These are phyloP conservation scores for Adoxophyes honmai DNA, from an alignment of 1,140 invertebrate genomes.

Conservation along the genomic window DNA sequence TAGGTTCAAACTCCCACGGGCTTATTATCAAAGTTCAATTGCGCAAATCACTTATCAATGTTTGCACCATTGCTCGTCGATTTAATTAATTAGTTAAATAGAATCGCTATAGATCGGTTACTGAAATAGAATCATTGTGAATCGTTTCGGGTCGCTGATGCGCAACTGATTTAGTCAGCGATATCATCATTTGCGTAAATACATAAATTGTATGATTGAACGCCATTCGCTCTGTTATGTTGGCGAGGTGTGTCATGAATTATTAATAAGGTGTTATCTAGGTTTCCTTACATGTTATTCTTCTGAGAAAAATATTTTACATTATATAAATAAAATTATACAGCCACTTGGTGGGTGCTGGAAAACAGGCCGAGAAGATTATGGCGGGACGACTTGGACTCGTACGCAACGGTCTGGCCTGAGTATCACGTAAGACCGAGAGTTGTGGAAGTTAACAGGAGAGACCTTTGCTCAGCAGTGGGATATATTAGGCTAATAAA, in stretches of 20 bases:
- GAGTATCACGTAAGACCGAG: too few relatives aligned
- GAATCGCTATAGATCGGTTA: background rate
- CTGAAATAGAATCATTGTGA: conserved; percentile 10
- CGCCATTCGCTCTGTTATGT: background rate
- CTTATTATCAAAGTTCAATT: background rate
- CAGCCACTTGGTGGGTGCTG: too few relatives aligned
- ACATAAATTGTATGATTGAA: conserved; percentile 5
- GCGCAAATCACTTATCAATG: conserved; percentile 2
- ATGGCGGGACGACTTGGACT: too few relatives aligned
- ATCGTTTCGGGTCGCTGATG: conserved; percentile 9
- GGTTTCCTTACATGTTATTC: too few relatives aligned
- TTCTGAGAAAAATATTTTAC: too few relatives aligned
- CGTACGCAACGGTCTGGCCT: too few relatives aligned
- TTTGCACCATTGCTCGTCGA: background rate
- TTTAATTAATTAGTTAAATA: conserved; percentile 15
- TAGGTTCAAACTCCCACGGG: too few relatives aligned
- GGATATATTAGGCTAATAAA: too few relatives aligned
- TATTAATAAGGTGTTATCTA: background rate
- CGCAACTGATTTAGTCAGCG: conserved; percentile 9
- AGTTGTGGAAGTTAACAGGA: too few relatives aligned
- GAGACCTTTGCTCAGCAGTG: too few relatives aligned
- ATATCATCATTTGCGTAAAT: conserved; percentile 15
- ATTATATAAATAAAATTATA: too few relatives aligned
- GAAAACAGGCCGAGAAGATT: too few relatives aligned
- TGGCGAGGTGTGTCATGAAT: conserved; percentile 8